Percentiles rank a stretch among this genome's conserved stretches.
These are phyloP conservation scores for Anthrax anthrax DNA, from an alignment of 2,888 invertebrate species.

Conservation along the genomic window DNA sequence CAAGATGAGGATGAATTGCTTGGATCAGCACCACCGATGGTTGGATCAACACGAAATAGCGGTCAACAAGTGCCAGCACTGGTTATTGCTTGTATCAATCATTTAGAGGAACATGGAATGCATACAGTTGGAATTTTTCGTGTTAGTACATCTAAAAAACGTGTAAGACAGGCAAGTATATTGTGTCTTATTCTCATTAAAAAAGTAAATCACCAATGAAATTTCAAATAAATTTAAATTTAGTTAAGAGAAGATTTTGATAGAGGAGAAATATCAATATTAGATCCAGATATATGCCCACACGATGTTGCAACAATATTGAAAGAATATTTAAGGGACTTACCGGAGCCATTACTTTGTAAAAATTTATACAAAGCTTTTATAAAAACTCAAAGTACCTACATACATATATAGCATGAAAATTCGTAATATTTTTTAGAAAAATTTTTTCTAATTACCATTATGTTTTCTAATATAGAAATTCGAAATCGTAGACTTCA, in stretches of 20 bases:
- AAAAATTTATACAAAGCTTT: conserved; percentile 80
- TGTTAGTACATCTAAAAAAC: conserved; percentile 81
- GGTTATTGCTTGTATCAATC: conserved; percentile 64
- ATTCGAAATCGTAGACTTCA: conserved; percentile 71
- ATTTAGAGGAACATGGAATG: conserved; percentile 67
- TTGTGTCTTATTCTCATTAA: not conserved
- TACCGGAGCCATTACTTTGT: conserved; percentile 84
- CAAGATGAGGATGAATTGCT: conserved; percentile 32
- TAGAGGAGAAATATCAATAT: conserved; percentile 53
- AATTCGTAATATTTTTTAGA: not conserved
- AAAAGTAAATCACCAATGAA: too few species aligned
- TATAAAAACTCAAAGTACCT: conserved; percentile 82
- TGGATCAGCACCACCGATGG: conserved; percentile 21
- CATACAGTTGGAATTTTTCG: conserved; percentile 81
- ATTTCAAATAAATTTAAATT: too few species aligned
- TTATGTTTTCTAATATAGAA: too few species aligned
- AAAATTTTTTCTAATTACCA: not conserved
- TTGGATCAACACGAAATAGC: conserved; percentile 16
- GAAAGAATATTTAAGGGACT: conserved; percentile 84
- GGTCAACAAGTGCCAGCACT: conserved; percentile 55
- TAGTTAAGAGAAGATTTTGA: conserved; percentile 86
- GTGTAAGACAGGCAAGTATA: conserved; percentile 66
- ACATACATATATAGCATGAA: conserved; percentile 26
- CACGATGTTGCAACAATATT: conserved; percentile 87
- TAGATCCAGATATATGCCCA: conserved; percentile 71